These are phyloP conservation scores for Tenualosa ilisha DNA, from an alignment of 2,797 vertebrate genomes.

Conservation along the genomic window DNA sequence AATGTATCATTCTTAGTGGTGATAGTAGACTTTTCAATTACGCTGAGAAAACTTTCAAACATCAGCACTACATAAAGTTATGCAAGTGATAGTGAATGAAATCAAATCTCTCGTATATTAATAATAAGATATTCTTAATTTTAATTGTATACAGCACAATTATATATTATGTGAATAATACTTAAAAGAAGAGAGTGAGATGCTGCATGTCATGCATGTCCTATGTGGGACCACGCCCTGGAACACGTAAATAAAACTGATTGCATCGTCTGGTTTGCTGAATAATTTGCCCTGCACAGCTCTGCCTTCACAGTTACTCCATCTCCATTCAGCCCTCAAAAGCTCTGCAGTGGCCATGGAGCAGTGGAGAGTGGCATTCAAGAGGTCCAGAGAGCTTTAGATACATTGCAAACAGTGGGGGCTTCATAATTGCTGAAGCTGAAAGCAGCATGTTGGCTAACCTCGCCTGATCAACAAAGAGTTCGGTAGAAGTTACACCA, in stretches of 20 bases:
- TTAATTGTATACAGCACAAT: too few relatives aligned
- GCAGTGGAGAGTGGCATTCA: neutral
- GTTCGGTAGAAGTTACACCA: neutral
- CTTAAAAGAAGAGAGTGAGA: too few relatives aligned
- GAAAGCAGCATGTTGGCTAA: neutral
- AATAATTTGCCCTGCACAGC: neutral
- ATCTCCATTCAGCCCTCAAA: neutral
- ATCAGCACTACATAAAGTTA: neutral
- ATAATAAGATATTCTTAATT: too few relatives aligned
- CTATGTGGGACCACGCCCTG: neutral
- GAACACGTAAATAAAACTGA: neutral
- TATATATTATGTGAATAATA: too few relatives aligned
- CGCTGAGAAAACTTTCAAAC: neutral
- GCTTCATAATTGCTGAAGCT: neutral
- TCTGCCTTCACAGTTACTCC: neutral
- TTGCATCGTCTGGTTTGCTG: neutral
- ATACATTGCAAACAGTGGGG: neutral
- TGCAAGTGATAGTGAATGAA: too few relatives aligned
- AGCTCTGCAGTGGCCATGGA: neutral
- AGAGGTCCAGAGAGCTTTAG: neutral
- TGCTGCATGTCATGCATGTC: too few relatives aligned
- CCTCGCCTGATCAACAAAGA: slow-evolving; percentile 2
- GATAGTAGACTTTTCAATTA: too few relatives aligned
- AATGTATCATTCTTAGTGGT: too few relatives aligned
- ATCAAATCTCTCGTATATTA: too few relatives aligned